Base-by-base conservation (phyloP, 2,888 invertebrate species). In the Eubasilissa splendida region DNA sequence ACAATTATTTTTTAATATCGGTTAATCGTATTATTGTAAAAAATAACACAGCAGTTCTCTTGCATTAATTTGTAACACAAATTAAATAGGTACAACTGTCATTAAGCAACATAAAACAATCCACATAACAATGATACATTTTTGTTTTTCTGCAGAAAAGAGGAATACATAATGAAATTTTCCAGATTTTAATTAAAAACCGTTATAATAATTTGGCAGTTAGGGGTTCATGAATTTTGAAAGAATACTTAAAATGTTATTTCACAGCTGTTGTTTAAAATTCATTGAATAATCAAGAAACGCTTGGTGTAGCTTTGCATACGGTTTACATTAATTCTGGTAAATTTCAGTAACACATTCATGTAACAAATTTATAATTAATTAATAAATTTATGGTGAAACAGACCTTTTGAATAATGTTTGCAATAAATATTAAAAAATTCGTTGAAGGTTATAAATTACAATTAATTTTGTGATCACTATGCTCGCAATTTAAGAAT, bases 201-300 rank as follows among this genome's bases (percentile, higher is more conserved):
- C 68, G 33, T 14, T 14, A 68, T 50, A 68, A 68, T 68, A 52
- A 68, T 68, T 68, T 50, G 68, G 50, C 52, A 52, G 42, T 68
- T 14, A 52, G 68, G 68, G 14, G 50, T 42, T 68, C 42, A 68
- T 68, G 68, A 68, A 68, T 68, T 68, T 14, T n/a, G 7, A 14
- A 12, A 68, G 68, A 68, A 68, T 68, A 50, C 50, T 52, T 68
- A n/a, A 68, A 68, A 68, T 68, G 68, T 68, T 50, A 68, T 50
- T 68, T 68, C 10, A 4, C 2, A 50, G 68, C 14, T 42, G 68
- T 50, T 68, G 68, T 8, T 68, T 68, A 68, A 68, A 68, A 68
- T 68, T 68, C 52, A 68, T 56, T 71, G 33, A 33, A 71, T 71
- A 56, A 71, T 53, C 33, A 71, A 71, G 14, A n/a, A 54, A 71